These are phyloP conservation scores for Hypena proboscidalis DNA, from an alignment of 2,888 invertebrate species.

Conservation along the genomic window DNA sequence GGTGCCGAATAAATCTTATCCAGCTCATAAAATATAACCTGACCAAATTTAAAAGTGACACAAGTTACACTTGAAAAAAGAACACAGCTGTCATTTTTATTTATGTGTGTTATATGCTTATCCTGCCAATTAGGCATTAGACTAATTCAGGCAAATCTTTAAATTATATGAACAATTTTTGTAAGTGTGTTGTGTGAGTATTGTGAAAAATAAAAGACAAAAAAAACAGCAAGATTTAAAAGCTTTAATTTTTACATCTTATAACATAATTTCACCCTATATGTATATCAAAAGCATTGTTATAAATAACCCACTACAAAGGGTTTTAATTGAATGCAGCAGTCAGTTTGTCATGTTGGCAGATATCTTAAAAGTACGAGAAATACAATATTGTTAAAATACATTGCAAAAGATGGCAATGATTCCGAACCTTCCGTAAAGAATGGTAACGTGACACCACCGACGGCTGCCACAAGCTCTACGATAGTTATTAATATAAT, in stretches of 20 bases:
- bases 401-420: constrained; percentile 31
- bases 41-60: no score
- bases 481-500: no score
- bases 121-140: no score
- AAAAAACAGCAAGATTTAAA: not conserved
- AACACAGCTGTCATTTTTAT: no score
- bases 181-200: no score
- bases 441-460: constrained; percentile 83
- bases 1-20: no score
- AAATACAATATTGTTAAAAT: constrained; percentile 32
- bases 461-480: constrained; percentile 76
- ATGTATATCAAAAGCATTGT: constrained; percentile 20
- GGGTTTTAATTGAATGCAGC: constrained; percentile 48
- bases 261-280: constrained; percentile 16
- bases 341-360: constrained; percentile 63
- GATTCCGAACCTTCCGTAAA: constrained; percentile 42
- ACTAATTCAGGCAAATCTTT: no score
- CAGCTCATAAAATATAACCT: no score
- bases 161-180: no score
- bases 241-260: constrained; percentile 19
- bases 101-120: no score
- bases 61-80: no score
- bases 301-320: constrained; percentile 23
- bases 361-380: constrained; percentile 38
- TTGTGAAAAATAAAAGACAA: not conserved